These are phyloP conservation scores for Boleophthalmus pectinirostris DNA, from an alignment of 2,113 vertebrate species.

Conservation along the genomic window DNA sequence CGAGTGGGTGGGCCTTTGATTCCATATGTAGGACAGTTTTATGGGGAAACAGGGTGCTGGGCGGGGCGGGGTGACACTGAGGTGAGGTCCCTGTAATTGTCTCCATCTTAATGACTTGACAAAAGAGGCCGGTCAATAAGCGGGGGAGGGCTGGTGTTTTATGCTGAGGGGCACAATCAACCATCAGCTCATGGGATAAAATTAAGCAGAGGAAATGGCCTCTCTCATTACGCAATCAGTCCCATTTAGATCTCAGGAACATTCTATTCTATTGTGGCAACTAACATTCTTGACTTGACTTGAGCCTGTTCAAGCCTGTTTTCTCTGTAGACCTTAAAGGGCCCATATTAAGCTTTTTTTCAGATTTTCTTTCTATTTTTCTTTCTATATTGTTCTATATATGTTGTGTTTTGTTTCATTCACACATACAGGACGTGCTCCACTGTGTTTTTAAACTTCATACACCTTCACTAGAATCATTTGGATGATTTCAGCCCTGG, in stretches of 20 bases:
- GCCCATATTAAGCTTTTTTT: too few species aligned
- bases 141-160: background rate
- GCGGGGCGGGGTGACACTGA: background rate
- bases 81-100: slow-evolving; percentile 22
- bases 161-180: slow-evolving; percentile 21
- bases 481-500: too few species aligned
- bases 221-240: slow-evolving; percentile 19
- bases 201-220: slow-evolving; percentile 40
- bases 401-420: too few species aligned
- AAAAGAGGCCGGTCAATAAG: slow-evolving; percentile 27
- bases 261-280: slow-evolving; percentile 6
- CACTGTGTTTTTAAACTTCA: too few species aligned
- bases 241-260: slow-evolving; percentile 31
- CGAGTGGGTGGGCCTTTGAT: slow-evolving; percentile 1
- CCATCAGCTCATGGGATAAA: slow-evolving; percentile 29
- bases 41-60: background rate
- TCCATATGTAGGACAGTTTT: background rate
- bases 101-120: slow-evolving; percentile 44
- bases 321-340: background rate
- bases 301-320: background rate
- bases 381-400: too few species aligned
- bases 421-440: too few species aligned
- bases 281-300: background rate
- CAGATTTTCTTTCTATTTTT: too few species aligned
- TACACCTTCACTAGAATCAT: too few species aligned